phyloP scores from a whole-genome alignment of 2,797 vertebrate genomes.

The Okamejei kenojei region DNA sequence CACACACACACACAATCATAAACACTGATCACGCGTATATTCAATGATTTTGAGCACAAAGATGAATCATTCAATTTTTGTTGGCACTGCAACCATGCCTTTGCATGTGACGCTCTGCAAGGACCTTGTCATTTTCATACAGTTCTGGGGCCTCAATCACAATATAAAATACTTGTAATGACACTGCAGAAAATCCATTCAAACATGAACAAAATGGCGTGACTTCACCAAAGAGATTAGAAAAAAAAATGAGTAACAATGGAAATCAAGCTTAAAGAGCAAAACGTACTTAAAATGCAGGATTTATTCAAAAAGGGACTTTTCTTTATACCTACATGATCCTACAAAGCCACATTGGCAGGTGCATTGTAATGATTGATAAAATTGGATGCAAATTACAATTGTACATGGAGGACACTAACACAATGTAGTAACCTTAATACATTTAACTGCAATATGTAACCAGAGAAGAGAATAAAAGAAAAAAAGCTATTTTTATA shows the following conservation, averaged over 20 bases:
- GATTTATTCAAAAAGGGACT: not conserved
- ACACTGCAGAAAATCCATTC: not conserved
- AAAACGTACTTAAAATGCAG: not conserved
- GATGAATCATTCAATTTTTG: too few relatives aligned
- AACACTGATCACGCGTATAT: too few relatives aligned
- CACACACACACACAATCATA: too few relatives aligned
- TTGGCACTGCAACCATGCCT: too few relatives aligned
- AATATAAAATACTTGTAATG: not conserved
- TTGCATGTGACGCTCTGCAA: too few relatives aligned
- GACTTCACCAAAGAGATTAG: too few relatives aligned
- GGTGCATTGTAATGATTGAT: not conserved
- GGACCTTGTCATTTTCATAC: too few relatives aligned
- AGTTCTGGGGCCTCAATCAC: not conserved
- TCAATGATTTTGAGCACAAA: too few relatives aligned
- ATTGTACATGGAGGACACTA: not conserved
- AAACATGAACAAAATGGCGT: not conserved
- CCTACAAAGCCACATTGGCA: not conserved
- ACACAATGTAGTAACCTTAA: not conserved
- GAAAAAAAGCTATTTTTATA: not conserved
- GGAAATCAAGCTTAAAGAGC: not conserved
- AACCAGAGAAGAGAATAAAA: not conserved
- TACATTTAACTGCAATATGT: not conserved
- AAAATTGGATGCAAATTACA: not conserved
- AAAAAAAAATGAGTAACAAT: not conserved
- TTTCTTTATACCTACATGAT: not conserved